Evolutionary conservation across 2,113 vertebrate species (phyloP), one percentile per base, ranked within the genome.

Genomic region (Gadus chalcogrammus): DNA sequence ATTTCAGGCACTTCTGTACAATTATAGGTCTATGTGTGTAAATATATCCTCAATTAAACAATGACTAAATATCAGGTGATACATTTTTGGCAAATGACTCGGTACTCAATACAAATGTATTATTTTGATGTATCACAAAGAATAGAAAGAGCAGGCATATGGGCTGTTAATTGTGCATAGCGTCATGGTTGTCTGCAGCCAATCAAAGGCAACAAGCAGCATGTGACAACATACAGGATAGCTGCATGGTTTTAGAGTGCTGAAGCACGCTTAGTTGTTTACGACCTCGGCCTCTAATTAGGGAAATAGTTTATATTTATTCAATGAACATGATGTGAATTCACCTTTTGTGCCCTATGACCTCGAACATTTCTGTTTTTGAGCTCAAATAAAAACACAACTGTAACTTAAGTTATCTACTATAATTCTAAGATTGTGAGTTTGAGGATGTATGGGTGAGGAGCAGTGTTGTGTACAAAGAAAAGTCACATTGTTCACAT

Each of bases 331-430:
- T 81, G 63, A 82, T 83, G 78, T 87, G 80, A 84, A 84, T 74
- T 85, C 83, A 88, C 85, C 85, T 87, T 87, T 80, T 87, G 88
- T 87, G 87, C 88, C 87, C 78, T 53, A 71, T 67, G 70, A 82
- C 68, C 81, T 83, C 35, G 59, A 59, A 82, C 68, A 79, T 72
- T 5, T 72, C 13, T 22, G 69, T 82, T 79, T 86, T 79, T 82
- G 72, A 83, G 72, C 79, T 85, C 53, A 79, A 88, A 89, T 86
- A 90, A 88, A 90, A 74, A 74, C 13, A 62, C 63, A 35, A 84
- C 82, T 27, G 13, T 27, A 1, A 22, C 58, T 67, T 17, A 3
- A 42, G n/a, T 66, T 52, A 48, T 52, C 15, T 28, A 22, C 20
- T 18, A 48, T 13, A 48, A 7, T 13, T 12, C 42, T 48, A 48